These are phyloP conservation scores for Spodoptera picta DNA, from an alignment of 2,888 invertebrate genomes.

Conservation along the genomic window DNA sequence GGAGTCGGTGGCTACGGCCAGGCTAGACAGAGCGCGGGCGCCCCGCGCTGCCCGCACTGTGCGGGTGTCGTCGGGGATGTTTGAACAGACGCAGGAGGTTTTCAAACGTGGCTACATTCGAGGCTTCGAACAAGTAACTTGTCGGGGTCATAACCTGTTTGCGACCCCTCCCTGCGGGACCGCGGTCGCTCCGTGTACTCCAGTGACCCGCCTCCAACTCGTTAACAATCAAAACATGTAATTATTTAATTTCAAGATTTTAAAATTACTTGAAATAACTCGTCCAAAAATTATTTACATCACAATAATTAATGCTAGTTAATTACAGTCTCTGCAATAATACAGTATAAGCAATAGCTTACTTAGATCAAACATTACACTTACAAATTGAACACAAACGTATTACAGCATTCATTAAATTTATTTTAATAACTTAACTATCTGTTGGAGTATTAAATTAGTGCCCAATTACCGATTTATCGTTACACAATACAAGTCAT, in stretches of 20 bases:
- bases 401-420: too few relatives aligned
- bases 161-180: slow-evolving; percentile 86
- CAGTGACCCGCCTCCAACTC: slow-evolving; percentile 76
- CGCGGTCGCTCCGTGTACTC: slow-evolving; percentile 78
- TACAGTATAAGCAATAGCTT: too few relatives aligned
- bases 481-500: too few relatives aligned
- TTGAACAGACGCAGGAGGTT: slow-evolving; percentile 68
- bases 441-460: too few relatives aligned
- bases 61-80: slow-evolving; percentile 56
- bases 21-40: slow-evolving; percentile 59
- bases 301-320: too few relatives aligned
- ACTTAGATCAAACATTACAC: too few relatives aligned
- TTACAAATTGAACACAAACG: too few relatives aligned
- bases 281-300: too few relatives aligned
- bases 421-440: too few relatives aligned
- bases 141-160: slow-evolving; percentile 89
- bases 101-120: slow-evolving; percentile 73
- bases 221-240: slow-evolving; percentile 69
- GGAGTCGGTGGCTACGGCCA: slow-evolving; percentile 71
- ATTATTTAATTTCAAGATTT: slow-evolving; percentile 48
- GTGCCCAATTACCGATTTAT: too few relatives aligned
- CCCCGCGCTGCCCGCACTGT: slow-evolving; percentile 50
- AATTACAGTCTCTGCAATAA: too few relatives aligned
- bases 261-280: background rate
- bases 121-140: slow-evolving; percentile 86